Evolutionary conservation across 2,113 vertebrate species (phyloP).

Genomic region (Pheucticus melanocephalus): DNA sequence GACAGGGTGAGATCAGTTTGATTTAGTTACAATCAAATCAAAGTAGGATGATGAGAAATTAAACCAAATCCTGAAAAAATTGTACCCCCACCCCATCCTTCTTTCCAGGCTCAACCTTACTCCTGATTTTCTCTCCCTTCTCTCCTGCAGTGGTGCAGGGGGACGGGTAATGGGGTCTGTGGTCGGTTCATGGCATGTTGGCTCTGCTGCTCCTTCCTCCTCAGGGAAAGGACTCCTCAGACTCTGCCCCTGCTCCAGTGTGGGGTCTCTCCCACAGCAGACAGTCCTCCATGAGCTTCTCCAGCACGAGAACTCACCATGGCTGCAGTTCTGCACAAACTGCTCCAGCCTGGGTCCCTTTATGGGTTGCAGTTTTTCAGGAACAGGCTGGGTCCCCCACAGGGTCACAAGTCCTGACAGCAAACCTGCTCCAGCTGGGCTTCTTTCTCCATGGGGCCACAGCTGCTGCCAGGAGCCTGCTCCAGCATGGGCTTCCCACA

Average conservation of each 20-base stretch:
- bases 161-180: not conserved
- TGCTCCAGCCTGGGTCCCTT: not conserved
- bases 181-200: not conserved
- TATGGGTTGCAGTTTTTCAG: not conserved
- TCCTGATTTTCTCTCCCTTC: not conserved
- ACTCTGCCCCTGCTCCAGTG: not conserved
- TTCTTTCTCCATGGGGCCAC: not conserved
- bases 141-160: rapidly evolving
- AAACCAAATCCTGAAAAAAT: not conserved
- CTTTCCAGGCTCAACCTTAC: not conserved
- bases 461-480: not conserved
- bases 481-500: not conserved
- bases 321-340: not conserved
- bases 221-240: not conserved
- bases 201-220: not conserved
- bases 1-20: not conserved
- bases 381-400: not conserved
- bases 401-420: not conserved
- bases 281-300: not conserved
- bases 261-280: not conserved
- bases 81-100: not conserved
- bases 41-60: not conserved
- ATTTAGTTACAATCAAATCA: not conserved
- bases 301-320: not conserved
- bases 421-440: not conserved